Base-by-base conservation (phyloP, 2,888 invertebrate genomes). In the Epsilonema sp. region DNA sequence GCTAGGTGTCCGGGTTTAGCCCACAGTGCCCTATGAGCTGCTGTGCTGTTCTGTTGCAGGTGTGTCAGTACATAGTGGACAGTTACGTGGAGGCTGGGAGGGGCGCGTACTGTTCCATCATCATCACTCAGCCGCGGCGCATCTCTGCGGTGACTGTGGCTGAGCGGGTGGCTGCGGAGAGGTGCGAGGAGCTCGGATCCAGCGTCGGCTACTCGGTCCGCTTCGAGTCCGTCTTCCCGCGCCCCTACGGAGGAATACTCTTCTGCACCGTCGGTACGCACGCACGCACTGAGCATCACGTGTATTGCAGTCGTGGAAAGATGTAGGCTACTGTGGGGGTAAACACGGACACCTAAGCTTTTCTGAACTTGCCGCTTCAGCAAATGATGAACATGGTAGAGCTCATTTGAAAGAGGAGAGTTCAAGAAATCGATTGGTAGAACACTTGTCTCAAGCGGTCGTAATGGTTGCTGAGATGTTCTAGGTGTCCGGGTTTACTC, bases 61-160 rank as follows among this genome's bases (percentile, higher is more conserved):
- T 97, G 41, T 89, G 90, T 50, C 97, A 97, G 65, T 94, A 82
- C 63, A 85, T 97, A 54, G 67, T 97, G 55, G 94, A 94, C 62
- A 83, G 86, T 66, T 89, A 83, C 65, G 76, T 90, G 23, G 76
- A 78, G 46, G 78, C 80, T 0, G 84, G 82, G 0, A 80, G 82
- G 63, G 94, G 90, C 13, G 89, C 85, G 0, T 79, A 79, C 71
- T 90, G 90, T 60, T 89, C 85, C 61, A 77, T 94, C 45, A 80
- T 84, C 51, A 79, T 92, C 5, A 94, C 94, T 0, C 94, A 73
- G 65, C 94, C 94, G 0, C 75, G 94, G 5, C 76, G 92, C 52
- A 92, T 97, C 53, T 90, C 90, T 22, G 94, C 94, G 0, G 81
- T 94, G 26, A 86, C 89, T 31, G 89, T 97, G 0, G 81, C 92